Evolutionary conservation across 1,140 invertebrate species (phyloP).

Genomic region (Hylaeus volcanicus): DNA sequence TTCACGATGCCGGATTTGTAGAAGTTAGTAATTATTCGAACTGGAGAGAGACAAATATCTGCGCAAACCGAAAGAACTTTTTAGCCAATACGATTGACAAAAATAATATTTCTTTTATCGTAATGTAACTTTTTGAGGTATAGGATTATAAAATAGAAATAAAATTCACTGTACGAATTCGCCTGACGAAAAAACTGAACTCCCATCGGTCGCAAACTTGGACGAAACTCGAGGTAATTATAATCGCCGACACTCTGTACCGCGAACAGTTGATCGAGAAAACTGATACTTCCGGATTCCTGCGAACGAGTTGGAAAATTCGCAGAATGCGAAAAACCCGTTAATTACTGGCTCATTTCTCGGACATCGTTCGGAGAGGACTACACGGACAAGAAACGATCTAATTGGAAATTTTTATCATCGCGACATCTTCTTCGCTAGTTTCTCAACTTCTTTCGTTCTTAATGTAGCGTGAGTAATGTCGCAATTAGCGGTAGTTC

Average conservation of each 20-base stretch:
- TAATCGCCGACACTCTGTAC: background rate
- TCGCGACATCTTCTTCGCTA: conserved; percentile 8
- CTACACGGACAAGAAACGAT: background rate
- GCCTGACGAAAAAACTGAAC: background rate
- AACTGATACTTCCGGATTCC: background rate
- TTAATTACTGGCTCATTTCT: conserved; percentile 4
- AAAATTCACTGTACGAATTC: background rate
- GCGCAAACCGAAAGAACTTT: too few species aligned
- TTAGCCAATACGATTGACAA: too few species aligned
- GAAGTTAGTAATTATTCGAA: too few species aligned
- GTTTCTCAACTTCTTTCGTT: conserved; percentile 20
- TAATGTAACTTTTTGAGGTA: too few species aligned
- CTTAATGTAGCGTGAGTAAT: conserved; percentile 47
- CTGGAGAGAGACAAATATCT: too few species aligned
- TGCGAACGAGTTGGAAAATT: background rate
- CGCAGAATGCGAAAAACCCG: background rate
- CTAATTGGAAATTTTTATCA: conserved; percentile 24
- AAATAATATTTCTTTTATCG: too few species aligned
- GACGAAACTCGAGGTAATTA: background rate
- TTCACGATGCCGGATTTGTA: too few species aligned
- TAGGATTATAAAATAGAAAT: too few species aligned
- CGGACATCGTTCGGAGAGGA: background rate
- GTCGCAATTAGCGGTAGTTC: conserved; percentile 19
- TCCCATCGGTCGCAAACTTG: background rate
- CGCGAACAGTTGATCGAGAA: background rate